Conservation (phyloP, 2,888 invertebrate genomes). For the Eulithis testata region DNA sequence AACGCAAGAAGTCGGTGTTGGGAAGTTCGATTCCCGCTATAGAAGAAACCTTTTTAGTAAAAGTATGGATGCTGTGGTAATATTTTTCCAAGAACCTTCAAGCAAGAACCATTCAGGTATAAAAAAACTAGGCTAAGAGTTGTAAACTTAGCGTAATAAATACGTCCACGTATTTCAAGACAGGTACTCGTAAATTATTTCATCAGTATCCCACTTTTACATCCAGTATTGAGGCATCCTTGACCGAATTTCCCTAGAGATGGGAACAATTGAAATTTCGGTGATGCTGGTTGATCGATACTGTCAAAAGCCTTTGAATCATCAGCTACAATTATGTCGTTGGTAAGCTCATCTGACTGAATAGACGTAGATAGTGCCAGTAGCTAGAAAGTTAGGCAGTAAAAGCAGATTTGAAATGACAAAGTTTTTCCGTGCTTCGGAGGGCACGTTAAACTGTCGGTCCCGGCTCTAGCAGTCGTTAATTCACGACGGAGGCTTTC, state of each 20-base stretch:
- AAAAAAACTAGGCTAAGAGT: neutral
- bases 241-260: constrained; percentile 12
- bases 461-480: too few relatives aligned
- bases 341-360: too few relatives aligned
- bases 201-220: constrained; percentile 13
- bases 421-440: neutral
- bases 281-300: neutral
- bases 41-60: too few relatives aligned
- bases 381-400: too few relatives aligned
- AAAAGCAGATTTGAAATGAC: neutral
- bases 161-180: constrained; percentile 11
- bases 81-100: too few relatives aligned
- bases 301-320: too few relatives aligned
- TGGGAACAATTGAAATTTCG: neutral
- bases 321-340: too few relatives aligned
- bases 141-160: neutral
- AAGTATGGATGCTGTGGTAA: too few relatives aligned
- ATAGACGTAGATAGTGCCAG: too few relatives aligned
- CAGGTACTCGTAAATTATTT: constrained; percentile 14
- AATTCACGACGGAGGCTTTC: too few relatives aligned
- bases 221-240: constrained; percentile 19
- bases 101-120: neutral
- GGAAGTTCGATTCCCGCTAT: neutral
- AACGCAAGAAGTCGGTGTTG: too few relatives aligned
- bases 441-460: too few relatives aligned